Conservation (phyloP, 1,140 invertebrate genomes). For the Drosophila simulans region DNA sequence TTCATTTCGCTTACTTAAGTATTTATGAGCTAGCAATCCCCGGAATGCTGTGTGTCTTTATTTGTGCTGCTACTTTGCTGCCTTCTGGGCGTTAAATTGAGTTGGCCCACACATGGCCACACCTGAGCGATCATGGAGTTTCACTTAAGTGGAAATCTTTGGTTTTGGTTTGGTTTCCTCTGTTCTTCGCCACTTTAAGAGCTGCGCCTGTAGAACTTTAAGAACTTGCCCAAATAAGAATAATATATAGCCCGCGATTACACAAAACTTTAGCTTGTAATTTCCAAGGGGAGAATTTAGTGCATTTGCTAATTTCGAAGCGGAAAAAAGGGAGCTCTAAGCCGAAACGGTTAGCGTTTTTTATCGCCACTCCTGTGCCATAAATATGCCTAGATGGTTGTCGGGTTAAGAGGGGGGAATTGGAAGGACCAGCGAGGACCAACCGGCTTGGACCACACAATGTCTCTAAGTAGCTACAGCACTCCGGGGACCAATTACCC, state of each 20-base stretch:
- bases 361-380: constrained; percentile 66
- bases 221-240: constrained; percentile 49
- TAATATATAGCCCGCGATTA: constrained; percentile 59
- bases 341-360: constrained; percentile 65
- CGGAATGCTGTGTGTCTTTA: constrained; percentile 79
- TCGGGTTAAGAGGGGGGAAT: constrained; percentile 7
- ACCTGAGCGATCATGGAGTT: constrained; percentile 56
- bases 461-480: constrained; percentile 78
- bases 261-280: constrained; percentile 48
- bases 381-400: constrained; percentile 70
- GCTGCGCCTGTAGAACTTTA: constrained; percentile 33
- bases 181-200: constrained; percentile 49
- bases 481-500: constrained; percentile 77
- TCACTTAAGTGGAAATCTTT: constrained; percentile 39
- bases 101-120: constrained; percentile 65
- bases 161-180: constrained; percentile 36
- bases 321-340: constrained; percentile 44
- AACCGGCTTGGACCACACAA: constrained; percentile 39
- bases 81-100: constrained; percentile 80
- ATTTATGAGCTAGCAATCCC: constrained; percentile 82
- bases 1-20: constrained; percentile 79
- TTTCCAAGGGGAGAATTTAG: constrained; percentile 57
- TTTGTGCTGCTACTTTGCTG: constrained; percentile 82
- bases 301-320: constrained; percentile 50
- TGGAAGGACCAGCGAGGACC: neutral